These are phyloP conservation scores for Poeciliopsis infans DNA, from an alignment of 2,797 vertebrate species.

Conservation along the genomic window DNA sequence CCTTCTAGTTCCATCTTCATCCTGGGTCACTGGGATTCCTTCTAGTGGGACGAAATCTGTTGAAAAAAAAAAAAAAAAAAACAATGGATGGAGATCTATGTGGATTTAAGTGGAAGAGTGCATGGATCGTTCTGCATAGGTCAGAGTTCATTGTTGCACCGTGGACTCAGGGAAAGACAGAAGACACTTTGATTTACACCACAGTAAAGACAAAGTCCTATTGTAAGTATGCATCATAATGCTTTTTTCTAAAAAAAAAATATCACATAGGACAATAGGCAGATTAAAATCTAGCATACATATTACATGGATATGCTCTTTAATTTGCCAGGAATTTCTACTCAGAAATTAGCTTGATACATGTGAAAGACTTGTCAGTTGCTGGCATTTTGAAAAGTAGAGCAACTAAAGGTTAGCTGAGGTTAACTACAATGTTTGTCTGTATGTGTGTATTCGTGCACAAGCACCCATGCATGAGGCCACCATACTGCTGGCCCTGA, in stretches of 20 bases:
- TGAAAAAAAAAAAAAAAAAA: constrained; percentile 38
- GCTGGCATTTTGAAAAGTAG: constrained; percentile 15
- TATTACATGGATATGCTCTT: not conserved
- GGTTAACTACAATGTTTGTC: constrained; percentile 12
- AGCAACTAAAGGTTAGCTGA: constrained; percentile 16
- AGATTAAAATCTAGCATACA: not conserved
- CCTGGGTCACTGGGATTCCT: constrained; percentile 82
- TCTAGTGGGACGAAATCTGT: constrained; percentile 44
- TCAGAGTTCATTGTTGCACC: constrained; percentile 78
- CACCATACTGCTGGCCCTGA: constrained; percentile 57
- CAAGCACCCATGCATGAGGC: constrained; percentile 27
- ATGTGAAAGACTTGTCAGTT: constrained; percentile 13
- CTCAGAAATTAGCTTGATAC: not conserved
- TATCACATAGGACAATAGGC: not conserved
- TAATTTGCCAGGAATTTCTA: not conserved
- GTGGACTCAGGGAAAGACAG: constrained; percentile 88
- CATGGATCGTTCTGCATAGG: constrained; percentile 66
- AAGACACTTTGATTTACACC: constrained; percentile 57
- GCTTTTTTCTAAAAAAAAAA: constrained; percentile 22
- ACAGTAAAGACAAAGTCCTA: constrained; percentile 70
- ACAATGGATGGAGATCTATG: constrained; percentile 75
- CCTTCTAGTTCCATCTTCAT: constrained; percentile 77
- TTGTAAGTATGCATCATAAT: constrained; percentile 76
- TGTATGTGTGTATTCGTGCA: constrained; percentile 4
- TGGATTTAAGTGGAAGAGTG: constrained; percentile 74